Evolutionary conservation across 2,113 vertebrate genomes (phyloP), one percentile per base, ranked within the genome.

Genomic region (Otis tarda): DNA sequence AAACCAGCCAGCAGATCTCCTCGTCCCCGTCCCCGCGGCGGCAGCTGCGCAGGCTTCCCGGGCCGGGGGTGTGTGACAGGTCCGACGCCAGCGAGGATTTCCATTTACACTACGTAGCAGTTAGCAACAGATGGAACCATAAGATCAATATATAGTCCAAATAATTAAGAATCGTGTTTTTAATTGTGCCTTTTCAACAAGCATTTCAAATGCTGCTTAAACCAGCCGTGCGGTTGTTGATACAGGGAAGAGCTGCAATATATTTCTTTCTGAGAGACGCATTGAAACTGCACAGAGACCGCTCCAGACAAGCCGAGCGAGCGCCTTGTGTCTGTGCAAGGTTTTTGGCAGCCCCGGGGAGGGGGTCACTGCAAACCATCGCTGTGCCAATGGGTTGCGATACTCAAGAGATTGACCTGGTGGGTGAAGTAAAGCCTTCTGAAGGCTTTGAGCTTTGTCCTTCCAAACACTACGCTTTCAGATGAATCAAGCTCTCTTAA

Each of bases 101-200:
- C 45, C 84, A 39, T 63, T 49, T 74, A 6, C 83, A 13, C 85
- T 2, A 8, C 3, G 17, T 31, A 77, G 91, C 70, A 89, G 37
- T 50, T 68, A 82, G 93, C 87, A 94, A 43, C 94, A 95, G 96
- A 93, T 96, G 94, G 91, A 89, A 83, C 91, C 60, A 19, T 69
- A 35, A 94, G 89, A 97, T 90, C 87, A 82, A 94, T 21, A 73
- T 69, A 82, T 33, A 49, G 81, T 50, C 81, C 59, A 47, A 75
- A 96, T 89, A 93, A 96, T 95, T 96, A 95, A 95, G 93, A 91
- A 89, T 89, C 14, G 39, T 78, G 74, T 9, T 87, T 96, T 87
- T 73, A 97, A 84, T 94, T 87, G 87, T 24, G 74, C 61, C 78
- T 96, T 96, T 96, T 89, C 95, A 94, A 83, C 88, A 39, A 53